Base-by-base conservation (phyloP, 2,888 invertebrate species). In the Tortricodes alternella region DNA sequence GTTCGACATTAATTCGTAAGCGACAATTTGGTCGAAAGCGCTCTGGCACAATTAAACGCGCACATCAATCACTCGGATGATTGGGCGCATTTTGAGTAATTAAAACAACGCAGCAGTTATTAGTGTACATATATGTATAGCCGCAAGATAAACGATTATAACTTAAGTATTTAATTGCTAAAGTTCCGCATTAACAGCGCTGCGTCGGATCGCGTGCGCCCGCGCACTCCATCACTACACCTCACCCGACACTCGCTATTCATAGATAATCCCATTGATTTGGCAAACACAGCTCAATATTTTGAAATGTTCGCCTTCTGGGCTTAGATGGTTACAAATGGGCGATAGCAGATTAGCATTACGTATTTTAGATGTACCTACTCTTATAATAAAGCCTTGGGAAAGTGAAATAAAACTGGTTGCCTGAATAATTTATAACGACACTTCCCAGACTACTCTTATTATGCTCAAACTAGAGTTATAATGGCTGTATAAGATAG, bases 261-360 rank as follows among this genome's bases (percentile, higher is more conserved):
- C 49, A 43, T 39, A 48, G 34, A 41, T 48, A 16, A 55, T 53
- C 48, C 53, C 16, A 46, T 53, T 46, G 37, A 53, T 32, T 19
- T 13, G 27, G 35, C 41, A 32, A 34, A 13, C 55, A 29, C 35
- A 21, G 37, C 44, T 29, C 41, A 49, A 49, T 56, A 44, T 56
- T 56, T 15, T 56, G 49, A 49, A 55, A 27, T 24, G 39, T n/a
- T 9, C 4, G n/a, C 27, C 3, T n/a, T 27, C n/a, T 9, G n/a
- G 27, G 3, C 27, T n/a, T n/a, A n/a, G n/a, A 9, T 3, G 27
- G 27, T 3, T 27, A 7, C 11, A 13, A 6, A 34, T 3, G 27
- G 32, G 15, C 34, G 13, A 34, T n/a, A n/a, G n/a, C n/a, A n/a
- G n/a, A n/a, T n/a, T n/a, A n/a, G n/a, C n/a, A n/a, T n/a, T n/a